These are phyloP conservation scores for Podocnemis expansa DNA, from an alignment of 2,113 vertebrate genomes.

Conservation along the genomic window DNA sequence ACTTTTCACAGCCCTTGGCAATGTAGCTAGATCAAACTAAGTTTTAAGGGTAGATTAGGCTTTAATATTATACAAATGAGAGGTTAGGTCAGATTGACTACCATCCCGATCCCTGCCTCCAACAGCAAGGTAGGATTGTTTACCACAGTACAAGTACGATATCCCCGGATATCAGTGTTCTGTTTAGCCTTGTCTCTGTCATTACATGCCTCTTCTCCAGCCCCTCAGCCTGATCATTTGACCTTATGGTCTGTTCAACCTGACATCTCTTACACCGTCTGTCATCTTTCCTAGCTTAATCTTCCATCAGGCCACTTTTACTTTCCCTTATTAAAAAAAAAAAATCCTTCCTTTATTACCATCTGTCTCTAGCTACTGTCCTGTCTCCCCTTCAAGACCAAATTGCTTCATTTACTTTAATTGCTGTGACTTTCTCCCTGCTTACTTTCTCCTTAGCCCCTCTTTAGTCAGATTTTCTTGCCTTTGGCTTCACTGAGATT, in stretches of 20 bases:
- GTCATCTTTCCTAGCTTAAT: neutral
- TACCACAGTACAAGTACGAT: neutral
- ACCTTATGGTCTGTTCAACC: neutral
- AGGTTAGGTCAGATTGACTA: slow-evolving; percentile 29
- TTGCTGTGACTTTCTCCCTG: slow-evolving; percentile 38
- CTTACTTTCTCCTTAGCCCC: slow-evolving; percentile 31
- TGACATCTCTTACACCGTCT: neutral
- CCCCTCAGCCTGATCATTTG: neutral
- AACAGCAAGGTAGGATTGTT: neutral
- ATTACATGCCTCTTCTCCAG: neutral
- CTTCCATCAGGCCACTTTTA: neutral
- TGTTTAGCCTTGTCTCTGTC: neutral
- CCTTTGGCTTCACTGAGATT: neutral
- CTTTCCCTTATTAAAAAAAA: neutral
- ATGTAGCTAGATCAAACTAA: no score
- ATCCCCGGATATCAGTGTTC: neutral
- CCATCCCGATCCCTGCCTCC: neutral
- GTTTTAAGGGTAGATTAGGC: no score
- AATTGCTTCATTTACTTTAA: slow-evolving; percentile 27
- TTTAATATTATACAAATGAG: slow-evolving; percentile 60
- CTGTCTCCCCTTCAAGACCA: neutral
- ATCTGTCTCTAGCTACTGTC: neutral
- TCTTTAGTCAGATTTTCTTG: neutral
- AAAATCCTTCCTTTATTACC: neutral
- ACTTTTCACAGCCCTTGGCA: no score